These are phyloP conservation scores for Hippocampus kuda DNA, from an alignment of 2,797 vertebrate genomes.

Conservation along the genomic window DNA sequence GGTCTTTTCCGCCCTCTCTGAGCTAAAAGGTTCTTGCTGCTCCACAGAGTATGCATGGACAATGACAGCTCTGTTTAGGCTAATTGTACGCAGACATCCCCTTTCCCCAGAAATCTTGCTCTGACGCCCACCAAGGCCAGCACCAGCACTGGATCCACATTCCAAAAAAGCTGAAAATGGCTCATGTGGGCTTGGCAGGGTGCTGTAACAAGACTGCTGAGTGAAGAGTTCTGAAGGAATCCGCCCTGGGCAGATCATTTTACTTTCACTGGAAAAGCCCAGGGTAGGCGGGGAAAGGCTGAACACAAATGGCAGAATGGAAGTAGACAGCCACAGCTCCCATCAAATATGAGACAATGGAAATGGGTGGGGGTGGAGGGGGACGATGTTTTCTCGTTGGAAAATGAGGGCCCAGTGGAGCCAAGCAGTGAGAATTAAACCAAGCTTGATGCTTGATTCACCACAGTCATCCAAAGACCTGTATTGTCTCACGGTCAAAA, in stretches of 20 bases:
- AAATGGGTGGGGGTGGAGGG: constrained; percentile 18
- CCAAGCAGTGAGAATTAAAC: constrained; percentile 22
- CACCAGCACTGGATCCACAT: constrained; percentile 48
- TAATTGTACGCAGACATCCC: constrained; percentile 66
- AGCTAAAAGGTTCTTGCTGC: constrained; percentile 39
- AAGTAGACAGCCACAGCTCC: constrained; percentile 11
- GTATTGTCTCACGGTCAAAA: constrained; percentile 18
- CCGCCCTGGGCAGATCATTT: constrained; percentile 47
- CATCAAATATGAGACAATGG: constrained; percentile 31
- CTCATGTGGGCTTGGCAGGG: constrained; percentile 57
- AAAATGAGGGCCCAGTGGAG: constrained; percentile 38
- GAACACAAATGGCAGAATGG: constrained; percentile 17
- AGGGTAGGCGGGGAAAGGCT: constrained; percentile 6
- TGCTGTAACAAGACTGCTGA: constrained; percentile 51
- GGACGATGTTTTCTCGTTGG: constrained; percentile 37
- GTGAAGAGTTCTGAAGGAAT: constrained; percentile 56
- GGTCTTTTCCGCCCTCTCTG: constrained; percentile 26
- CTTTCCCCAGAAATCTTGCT: constrained; percentile 44
- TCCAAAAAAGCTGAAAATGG: constrained; percentile 52
- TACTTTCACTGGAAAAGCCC: constrained; percentile 39
- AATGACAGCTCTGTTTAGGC: constrained; percentile 61
- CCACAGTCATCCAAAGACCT: constrained; percentile 34
- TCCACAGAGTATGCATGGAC: constrained; percentile 43
- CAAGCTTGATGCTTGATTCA: constrained; percentile 24
- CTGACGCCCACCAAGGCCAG: constrained; percentile 40